phyloP scores from a whole-genome alignment of 1,140 invertebrate species.

The Anastatus disparis region DNA sequence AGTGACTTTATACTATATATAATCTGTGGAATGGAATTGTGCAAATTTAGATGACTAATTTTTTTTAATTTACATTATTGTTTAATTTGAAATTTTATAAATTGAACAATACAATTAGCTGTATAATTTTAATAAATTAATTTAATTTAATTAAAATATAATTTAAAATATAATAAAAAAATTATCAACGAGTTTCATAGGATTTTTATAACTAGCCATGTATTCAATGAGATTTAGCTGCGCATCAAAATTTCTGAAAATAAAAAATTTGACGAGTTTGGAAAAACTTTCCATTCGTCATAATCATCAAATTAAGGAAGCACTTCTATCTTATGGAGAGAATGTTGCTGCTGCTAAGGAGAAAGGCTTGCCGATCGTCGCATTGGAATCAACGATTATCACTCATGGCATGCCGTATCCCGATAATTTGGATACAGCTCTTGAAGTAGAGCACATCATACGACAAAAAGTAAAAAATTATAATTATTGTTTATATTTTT shows the following conservation, averaged over 20 bases:
- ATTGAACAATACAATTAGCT: background rate
- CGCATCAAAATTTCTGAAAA: background rate
- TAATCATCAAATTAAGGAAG: background rate
- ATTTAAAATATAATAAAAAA: background rate
- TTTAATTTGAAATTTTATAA: too few species aligned
- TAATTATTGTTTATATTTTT: background rate
- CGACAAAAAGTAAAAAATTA: slow-evolving; percentile 69
- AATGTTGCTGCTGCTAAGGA: slow-evolving; percentile 72
- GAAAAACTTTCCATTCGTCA: background rate
- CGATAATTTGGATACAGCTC: slow-evolving; percentile 87
- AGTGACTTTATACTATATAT: too few species aligned
- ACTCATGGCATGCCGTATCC: slow-evolving; percentile 99
- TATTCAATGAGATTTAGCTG: background rate
- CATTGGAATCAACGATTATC: slow-evolving; percentile 96
- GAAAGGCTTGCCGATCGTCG: slow-evolving; percentile 80
- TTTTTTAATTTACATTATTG: too few species aligned
- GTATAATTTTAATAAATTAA: background rate
- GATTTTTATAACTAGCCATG: background rate
- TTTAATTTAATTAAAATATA: background rate
- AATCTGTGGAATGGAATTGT: too few species aligned
- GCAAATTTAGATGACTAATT: too few species aligned
- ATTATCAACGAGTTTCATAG: too few species aligned
- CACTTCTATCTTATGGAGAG: slow-evolving; percentile 48
- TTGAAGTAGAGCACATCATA: slow-evolving; percentile 83
- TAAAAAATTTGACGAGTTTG: background rate